Base-by-base conservation (phyloP, 2,797 vertebrate genomes). In the Synanceia verrucosa region DNA sequence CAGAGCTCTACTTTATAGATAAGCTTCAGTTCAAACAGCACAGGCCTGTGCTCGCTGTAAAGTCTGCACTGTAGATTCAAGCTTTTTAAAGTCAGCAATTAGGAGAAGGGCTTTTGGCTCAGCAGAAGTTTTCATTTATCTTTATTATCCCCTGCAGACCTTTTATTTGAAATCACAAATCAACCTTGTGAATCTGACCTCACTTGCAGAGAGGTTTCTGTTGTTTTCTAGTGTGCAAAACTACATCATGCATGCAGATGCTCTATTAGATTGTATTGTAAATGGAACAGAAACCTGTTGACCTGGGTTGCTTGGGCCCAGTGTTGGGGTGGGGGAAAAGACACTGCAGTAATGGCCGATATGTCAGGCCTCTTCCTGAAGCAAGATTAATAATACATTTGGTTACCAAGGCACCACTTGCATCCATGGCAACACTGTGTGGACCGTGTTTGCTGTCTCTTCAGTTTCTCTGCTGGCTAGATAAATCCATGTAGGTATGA, bases 351-450 rank as follows among this genome's bases (percentile, higher is more conserved):
- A 62, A 29, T 50, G 43, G 61, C 39, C 66, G 68, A 37, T 39
- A 70, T 70, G 33, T 55, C 47, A 59, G 58, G 62, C 39, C 51
- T 77, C 67, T 10, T 65, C 37, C 48, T 29, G 13, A 75, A 62
- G 36, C 41, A 58, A 76, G 52, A 85, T 88, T 64, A 86, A 83
- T 84, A 78, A 86, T 84, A 33, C 73, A 87, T 87, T 73, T 61
- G 52, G 74, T 85, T 79, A 63, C 78, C 57, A 81, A 75, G 73
- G 61, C 26, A 55, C 29, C 61, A 55, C 68, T 41, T 68, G 71
- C 52, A 3, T 81, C 78, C 63, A 76, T 78, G 52, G 72, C 52
- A 82, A 83, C 70, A 6, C 5, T 33, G 53, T 16, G 60, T 53
- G 33, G 11, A 60, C 56, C 34, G 19, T 41, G 43, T 59, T 60